Evolutionary conservation across 2,888 invertebrate species (phyloP), one percentile per base, ranked within the genome.

Genomic region (Drosophila mercatorum): DNA sequence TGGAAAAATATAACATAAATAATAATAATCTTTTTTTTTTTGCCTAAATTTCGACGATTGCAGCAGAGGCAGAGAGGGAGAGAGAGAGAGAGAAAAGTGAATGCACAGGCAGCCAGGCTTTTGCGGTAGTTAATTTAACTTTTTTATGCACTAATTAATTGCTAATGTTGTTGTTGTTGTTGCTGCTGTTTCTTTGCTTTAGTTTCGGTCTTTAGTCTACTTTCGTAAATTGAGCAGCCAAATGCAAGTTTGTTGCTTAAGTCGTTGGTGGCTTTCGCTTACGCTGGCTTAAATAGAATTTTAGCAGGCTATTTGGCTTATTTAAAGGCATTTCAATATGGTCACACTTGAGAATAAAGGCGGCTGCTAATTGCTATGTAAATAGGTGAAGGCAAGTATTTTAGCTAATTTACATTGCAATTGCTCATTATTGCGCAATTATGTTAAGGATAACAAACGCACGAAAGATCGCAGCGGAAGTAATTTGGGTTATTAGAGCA

Each of bases 141-240:
- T 87, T 83, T 91, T 91, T 91, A 92, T 91, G 91, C 91, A 91
- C 91, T 91, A 91, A 91, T 91, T 91, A 91, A 89, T 91, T 84
- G 87, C 79, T 72, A 59, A 51, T 77, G 62, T 31, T 51, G 64
- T 31, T 55, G 40, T 7, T 41, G 34, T 28, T 51, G 46, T 2
- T 41, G 46, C 22, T 41, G 46, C 28, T 55, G 55, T 49, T 47
- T 41, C 51, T 46, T 67, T 67, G 55, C 46, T 51, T 72, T 63
- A 11, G 55, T 59, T 68, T 68, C 68, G 59, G 49, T 31, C 56
- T 76, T 67, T 61, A 11, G 26, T 56, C 59, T 31, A 40, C 11
- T 43, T 66, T 44, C 28, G 17, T 41, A 31, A 53, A 36, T 22
- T 55, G 40, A 55, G 26, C 40, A 28, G 22, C 3, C 11, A 17